A percentile compares a stretch with the other conserved stretches of the same genome.
These are phyloP conservation scores for Diadumene lineata DNA, from an alignment of 92 coral and sea anemone genomes.

Conservation along the genomic window DNA sequence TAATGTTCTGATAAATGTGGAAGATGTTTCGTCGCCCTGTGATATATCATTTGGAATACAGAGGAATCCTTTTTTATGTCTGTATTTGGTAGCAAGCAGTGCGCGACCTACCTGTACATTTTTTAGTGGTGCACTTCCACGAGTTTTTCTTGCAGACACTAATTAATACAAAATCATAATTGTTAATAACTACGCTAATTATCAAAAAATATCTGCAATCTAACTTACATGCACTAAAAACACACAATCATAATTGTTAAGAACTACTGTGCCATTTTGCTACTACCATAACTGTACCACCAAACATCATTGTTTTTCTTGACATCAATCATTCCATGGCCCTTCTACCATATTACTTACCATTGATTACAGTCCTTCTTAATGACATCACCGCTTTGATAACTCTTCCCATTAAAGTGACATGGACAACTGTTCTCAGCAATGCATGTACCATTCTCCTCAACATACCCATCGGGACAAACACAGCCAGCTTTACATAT, in stretches of 20 bases:
- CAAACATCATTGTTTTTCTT: background rate
- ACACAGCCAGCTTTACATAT: slow-evolving; percentile 71
- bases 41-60: no score
- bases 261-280: background rate
- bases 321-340: background rate
- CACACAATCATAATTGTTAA: background rate
- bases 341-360: slow-evolving; percentile 20
- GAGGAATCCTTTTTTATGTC: no score
- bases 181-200: no score
- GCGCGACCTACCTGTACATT: slow-evolving; percentile 53
- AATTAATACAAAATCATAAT: background rate
- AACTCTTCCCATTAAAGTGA: slow-evolving; percentile 71
- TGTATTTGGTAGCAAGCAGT: background rate
- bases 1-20: no score
- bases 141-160: slow-evolving; percentile 65
- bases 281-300: background rate
- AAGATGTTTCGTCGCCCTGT: no score
- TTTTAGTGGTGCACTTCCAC: slow-evolving; percentile 69
- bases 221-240: no score
- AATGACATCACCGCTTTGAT: slow-evolving; percentile 64
- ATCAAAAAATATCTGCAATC: no score
- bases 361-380: slow-evolving; percentile 72
- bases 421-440: slow-evolving; percentile 59
- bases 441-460: slow-evolving; percentile 59
- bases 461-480: slow-evolving; percentile 65